A percentile compares a stretch with the other conserved stretches of the same genome.
Evolutionary conservation across 2,888 invertebrate genomes (phyloP).

Genomic region (Alloplasta piceator): DNA sequence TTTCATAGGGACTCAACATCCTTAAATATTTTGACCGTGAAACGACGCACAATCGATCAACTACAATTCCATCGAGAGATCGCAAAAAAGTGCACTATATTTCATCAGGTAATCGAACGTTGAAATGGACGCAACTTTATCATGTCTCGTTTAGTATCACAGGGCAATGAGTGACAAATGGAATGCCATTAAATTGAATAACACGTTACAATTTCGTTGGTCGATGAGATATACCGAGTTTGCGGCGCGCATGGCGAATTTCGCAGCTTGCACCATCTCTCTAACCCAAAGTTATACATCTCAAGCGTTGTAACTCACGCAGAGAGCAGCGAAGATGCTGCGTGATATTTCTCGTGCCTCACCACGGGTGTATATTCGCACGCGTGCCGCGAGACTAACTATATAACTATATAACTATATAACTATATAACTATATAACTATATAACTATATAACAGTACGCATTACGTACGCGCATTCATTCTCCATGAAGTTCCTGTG

Average conservation of each 20-base stretch:
- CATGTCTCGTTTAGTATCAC: no score
- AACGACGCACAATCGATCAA: no score
- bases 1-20: no score
- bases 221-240: constrained; percentile 21
- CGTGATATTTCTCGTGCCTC: constrained; percentile 53
- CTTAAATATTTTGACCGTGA: no score
- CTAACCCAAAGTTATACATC: constrained; percentile 39
- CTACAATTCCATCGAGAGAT: no score
- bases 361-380: constrained; percentile 57
- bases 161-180: neutral
- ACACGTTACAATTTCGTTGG: constrained; percentile 24
- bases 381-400: constrained; percentile 46
- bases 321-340: constrained; percentile 16
- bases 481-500: constrained; percentile 59
- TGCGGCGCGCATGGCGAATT: constrained; percentile 16
- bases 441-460: constrained; percentile 40
- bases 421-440: constrained; percentile 18
- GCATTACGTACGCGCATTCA: constrained; percentile 60
- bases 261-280: constrained; percentile 20
- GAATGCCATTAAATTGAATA: constrained; percentile 1
- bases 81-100: no score
- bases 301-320: constrained; percentile 52
- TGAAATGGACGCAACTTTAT: no score
- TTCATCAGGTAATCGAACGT: no score
- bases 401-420: constrained; percentile 9